Evolutionary conservation across 1,140 invertebrate species (phyloP).

Genomic region (Leucophenga varia): DNA sequence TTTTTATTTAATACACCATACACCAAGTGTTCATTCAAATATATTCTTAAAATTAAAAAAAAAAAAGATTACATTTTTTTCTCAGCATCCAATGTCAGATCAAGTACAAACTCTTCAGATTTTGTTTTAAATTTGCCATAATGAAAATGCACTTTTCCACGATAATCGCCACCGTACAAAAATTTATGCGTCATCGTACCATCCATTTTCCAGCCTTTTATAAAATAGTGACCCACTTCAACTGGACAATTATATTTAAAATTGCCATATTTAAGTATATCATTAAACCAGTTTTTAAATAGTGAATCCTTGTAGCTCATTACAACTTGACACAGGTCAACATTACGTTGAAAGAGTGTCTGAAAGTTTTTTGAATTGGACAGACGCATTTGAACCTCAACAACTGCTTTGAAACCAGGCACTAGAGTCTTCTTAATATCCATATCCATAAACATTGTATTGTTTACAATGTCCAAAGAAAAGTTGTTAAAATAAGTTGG

Average conservation of each 20-base stretch:
- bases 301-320: conserved; percentile 27
- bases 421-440: conserved; percentile 21
- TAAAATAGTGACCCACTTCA: conserved; percentile 19
- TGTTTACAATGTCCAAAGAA: conserved; percentile 14
- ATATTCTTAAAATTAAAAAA: no score
- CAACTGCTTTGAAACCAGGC: conserved; percentile 25
- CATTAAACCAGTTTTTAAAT: conserved; percentile 37
- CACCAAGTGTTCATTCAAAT: no score
- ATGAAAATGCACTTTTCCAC: conserved; percentile 20
- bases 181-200: conserved; percentile 30
- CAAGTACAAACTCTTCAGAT: no score
- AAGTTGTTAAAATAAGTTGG: conserved; percentile 36
- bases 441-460: conserved; percentile 30
- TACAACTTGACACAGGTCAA: conserved; percentile 33
- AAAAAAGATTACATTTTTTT: no score
- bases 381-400: conserved; percentile 39
- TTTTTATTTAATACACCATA: no score
- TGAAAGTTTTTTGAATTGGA: conserved; percentile 40
- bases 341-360: conserved; percentile 24
- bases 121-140: no score
- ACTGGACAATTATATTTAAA: conserved; percentile 34
- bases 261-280: conserved; percentile 29
- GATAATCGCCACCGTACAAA: conserved; percentile 35
- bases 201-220: conserved; percentile 26
- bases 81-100: no score